Base-by-base conservation (phyloP, 2,888 invertebrate genomes). In the Pyrocoelia pectoralis region DNA sequence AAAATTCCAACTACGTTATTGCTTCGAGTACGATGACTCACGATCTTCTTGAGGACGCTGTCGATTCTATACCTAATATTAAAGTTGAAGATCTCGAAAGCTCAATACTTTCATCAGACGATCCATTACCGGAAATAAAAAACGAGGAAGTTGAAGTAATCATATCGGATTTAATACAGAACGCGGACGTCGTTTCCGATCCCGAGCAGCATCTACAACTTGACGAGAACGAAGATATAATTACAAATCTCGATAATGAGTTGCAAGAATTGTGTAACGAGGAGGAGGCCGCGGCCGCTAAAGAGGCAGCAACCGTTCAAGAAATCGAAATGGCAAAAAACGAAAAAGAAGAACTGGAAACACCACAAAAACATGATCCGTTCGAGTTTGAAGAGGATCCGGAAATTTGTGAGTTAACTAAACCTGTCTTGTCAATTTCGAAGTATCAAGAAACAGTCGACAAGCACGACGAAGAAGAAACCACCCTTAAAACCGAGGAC, bases 111-210 rank as follows among this genome's bases (percentile, higher is more conserved):
- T 74, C 80, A 6, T 80, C 81, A 2, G 81, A 83, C 70, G 83
- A 84, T 10, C 82, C 83, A 0, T 73, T 83, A 33, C 83, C 84
- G 9, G 84, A 84, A 73, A 83, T 84, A 64, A 83, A 84, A 61
- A 83, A 84, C 58, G 84, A 84, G 67, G 84, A 84, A 56, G 84
- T 84, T n/a, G 84, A 85, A 69, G 83, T 84, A 13, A 84, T 83
- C 41, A 83, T 83, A 17, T 83, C 84, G 0, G 84, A 84, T 72
- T 82, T 85, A 59, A 84, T 84, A 12, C 84, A 85, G 68, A 84
- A 83, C 61, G 83, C 83, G 55, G 84, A 80, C 68, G 79, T 80
- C 43, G 79, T 80, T 5, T 73, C 76, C 5, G 79, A 81, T 73
- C 81, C 81, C 4, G 81, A 81, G 67, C 79, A 80, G 53, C 80